A percentile compares a stretch with the other conserved stretches of the same genome.
These are phyloP conservation scores for Tubulanus polymorphus DNA, from an alignment of 2,888 invertebrate species.

Conservation along the genomic window DNA sequence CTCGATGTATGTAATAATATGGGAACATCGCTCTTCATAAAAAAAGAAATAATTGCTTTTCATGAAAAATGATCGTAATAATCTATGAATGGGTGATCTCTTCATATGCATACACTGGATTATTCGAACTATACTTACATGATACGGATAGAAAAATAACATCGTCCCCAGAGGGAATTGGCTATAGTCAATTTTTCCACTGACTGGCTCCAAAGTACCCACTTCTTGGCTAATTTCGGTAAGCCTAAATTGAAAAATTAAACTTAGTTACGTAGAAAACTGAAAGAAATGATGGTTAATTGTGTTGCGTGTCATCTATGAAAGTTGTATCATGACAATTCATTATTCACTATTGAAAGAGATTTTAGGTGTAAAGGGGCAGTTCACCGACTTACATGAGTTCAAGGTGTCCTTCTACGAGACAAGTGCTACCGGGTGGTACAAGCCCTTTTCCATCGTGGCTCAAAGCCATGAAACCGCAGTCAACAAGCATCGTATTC, in stretches of 20 bases:
- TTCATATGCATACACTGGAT: no score
- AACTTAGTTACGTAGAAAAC: not conserved
- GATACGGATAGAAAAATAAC: conserved; percentile 42
- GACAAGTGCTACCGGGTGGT: conserved; percentile 27
- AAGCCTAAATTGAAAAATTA: conserved; percentile 25
- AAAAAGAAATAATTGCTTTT: no score
- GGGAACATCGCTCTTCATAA: no score
- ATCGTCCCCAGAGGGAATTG: conserved; percentile 38
- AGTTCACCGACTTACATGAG: conserved; percentile 29
- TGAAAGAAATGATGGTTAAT: not conserved
- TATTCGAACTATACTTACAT: conserved; percentile 29
- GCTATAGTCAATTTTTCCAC: conserved; percentile 30
- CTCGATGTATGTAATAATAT: conserved; percentile 36
- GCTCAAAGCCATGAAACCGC: conserved; percentile 38
- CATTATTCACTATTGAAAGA: no score
- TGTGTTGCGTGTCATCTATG: no score
- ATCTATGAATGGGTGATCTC: no score
- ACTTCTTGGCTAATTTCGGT: conserved; percentile 40
- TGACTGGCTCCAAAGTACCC: conserved; percentile 33
- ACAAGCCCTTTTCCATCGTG: conserved; percentile 32
- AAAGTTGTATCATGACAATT: no score
- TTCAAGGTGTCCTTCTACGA: conserved; percentile 35
- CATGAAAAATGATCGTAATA: no score
- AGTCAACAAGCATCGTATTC: conserved; percentile 41
- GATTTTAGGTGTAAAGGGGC: no score